Evolutionary conservation across 1,140 invertebrate species (phyloP), one percentile per base, ranked within the genome.

Genomic region (Amphibalanus amphitrite): DNA sequence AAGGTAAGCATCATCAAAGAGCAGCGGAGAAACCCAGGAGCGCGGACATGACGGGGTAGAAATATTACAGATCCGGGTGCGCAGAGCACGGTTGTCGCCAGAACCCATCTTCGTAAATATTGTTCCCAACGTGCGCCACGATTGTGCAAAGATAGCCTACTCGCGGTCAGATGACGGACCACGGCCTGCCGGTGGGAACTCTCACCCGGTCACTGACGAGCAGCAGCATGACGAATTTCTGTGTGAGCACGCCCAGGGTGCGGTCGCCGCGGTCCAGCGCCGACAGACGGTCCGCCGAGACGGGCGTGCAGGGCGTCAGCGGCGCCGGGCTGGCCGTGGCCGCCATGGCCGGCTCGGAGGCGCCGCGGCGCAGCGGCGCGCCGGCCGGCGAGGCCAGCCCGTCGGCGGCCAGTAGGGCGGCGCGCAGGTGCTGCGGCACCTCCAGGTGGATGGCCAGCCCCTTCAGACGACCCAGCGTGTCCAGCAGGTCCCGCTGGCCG

Each of bases 141-240:
- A n/a, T n/a, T n/a, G n/a, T n/a, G n/a, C n/a, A n/a, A n/a, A n/a
- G n/a, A n/a, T n/a, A n/a, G n/a, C n/a, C n/a, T n/a, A n/a, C n/a
- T n/a, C n/a, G n/a, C n/a, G n/a, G n/a, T n/a, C n/a, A n/a, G n/a
- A n/a, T n/a, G 10, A 13, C 25, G 68, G 30, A 10, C 25, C 68
- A 25, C 23, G 28, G 10, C 10, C 30, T 13, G 13, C 25, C 13
- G 13, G 10, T 29, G 13, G 10, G 68, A 33, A 73, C 76, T 81
- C 81, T 83, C 82, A 87, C 87, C 78, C 85, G 83, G 73, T 84
- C 84, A 75, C 82, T 82, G 38, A 88, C 84, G 64, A 89, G 79
- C 76, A 89, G 88, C 64, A 89, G 79, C 87, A 89, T 89, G 0
- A 89, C 79, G 79, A 89, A 89, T 77, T 87, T 87, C 76, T 87